Evolutionary conservation across 2,888 invertebrate genomes (phyloP), one percentile per base, ranked within the genome.

Genomic region (Myopa tessellatipennis): DNA sequence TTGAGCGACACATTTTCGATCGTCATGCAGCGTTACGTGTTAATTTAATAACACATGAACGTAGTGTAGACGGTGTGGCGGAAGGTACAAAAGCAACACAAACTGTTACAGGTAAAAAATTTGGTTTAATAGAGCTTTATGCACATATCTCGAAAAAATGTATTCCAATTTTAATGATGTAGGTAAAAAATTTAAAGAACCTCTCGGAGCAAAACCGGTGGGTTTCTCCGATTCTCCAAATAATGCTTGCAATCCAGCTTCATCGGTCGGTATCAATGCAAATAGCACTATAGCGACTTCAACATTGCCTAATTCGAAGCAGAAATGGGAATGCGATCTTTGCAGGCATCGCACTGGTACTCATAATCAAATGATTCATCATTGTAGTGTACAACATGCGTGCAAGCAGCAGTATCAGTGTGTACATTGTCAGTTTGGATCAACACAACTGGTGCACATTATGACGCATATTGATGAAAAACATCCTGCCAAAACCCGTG

Each of bases 381-480:
- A 86, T 79, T 81, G 82, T 4, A 81, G 81, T 55, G 78, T 81
- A 60, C 12, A 55, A 2, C 96, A 96, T 84, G 90, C 91, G 50
- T 91, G 93, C 3, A 92, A 92, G 78, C 90, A 91, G 83, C 94
- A 94, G 81, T 95, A 91, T 86, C 93, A 93, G 83, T 96, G 96
- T 84, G 91, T 91, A 0, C 90, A 93, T 79, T 96, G 96, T 82
- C 85, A 90, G 0, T 94, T 92, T 81, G 91, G 90, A 45, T 89
- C 89, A 0, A 88, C 92, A 0, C 91, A 91, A 3, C 88, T 91
- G 40, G 90, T 91, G 8, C 90, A 91, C 45, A 91, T 94, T 63
- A 90, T 90, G 34, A 91, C 91, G 61, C 95, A 95, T 84, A 91
- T 93, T 79, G 86, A 88, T 3, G 90, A 90, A 14, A 91, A 92